Base-by-base conservation (phyloP, 2,888 invertebrate species). In the Leptopterna dolabrata region DNA sequence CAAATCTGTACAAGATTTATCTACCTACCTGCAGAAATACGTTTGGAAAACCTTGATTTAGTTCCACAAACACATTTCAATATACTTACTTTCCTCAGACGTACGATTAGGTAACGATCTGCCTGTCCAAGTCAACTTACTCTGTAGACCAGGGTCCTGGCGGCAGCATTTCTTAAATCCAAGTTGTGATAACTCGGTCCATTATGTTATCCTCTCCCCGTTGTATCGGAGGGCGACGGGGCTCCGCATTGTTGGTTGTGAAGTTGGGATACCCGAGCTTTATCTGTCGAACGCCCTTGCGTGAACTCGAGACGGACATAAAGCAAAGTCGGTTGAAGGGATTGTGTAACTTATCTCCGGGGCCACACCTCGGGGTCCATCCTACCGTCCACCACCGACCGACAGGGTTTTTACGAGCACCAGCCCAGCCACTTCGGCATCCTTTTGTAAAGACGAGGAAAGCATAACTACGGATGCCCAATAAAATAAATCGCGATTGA, bases 251-350 rank as follows among this genome's bases (percentile, higher is more conserved):
- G 63, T 63, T 63, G 19, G 55, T 55, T 55, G n/a, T 55, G 19
- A 55, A 63, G 63, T 63, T 63, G 63, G 19, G 78, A 78, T 78
- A 78, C 24, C 45, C 27, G 78, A 78, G 78, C 78, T 78, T 78
- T 78, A 78, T 78, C 78, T 78, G 14, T 45, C 43, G 78, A 78
- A 78, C 78, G 78, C 78, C 78, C 78, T 78, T 78, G 78, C n/a
- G n/a, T 78, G 78, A 41, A 78, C 43, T 45, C 78, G 78, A 78
- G 78, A 78, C 78, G 45, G 78, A 78, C 78, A 78, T 78, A 78
- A 78, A 78, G 78, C 78, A 45, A 45, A 45, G 41, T 73, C 73
- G 36, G 36, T 36, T 30, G 73, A 73, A 43, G 27, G 43, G 78
- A 78, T 78, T 78, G 78, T 78, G 78, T 78, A 78, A 78, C 41